A percentile compares a stretch with the other conserved stretches of the same genome.
Evolutionary conservation across 2,113 vertebrate species (phyloP).

Genomic region (Rafetus swinhoei): DNA sequence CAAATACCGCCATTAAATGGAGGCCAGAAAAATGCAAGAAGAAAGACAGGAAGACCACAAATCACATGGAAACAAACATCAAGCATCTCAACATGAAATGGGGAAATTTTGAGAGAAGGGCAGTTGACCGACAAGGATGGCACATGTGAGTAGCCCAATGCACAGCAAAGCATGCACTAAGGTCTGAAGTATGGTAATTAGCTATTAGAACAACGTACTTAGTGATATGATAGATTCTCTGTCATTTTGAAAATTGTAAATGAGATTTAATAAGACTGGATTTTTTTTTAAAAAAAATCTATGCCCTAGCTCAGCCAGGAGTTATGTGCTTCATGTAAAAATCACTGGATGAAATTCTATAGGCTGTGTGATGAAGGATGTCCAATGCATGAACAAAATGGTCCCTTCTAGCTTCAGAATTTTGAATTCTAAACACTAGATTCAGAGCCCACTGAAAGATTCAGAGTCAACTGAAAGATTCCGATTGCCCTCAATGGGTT

Average conservation of each 20-base stretch:
- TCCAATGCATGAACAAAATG: neutral
- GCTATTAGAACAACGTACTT: neutral
- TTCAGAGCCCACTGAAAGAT: neutral
- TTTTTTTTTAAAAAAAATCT: neutral
- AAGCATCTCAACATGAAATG: too few species aligned
- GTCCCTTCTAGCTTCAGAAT: neutral
- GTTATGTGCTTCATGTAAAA: neutral
- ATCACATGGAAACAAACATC: too few species aligned
- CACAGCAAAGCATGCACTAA: too few species aligned
- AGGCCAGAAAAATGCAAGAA: too few species aligned
- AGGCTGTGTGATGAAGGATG: neutral
- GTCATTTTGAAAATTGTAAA: neutral
- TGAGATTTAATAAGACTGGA: neutral
- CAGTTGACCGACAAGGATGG: too few species aligned
- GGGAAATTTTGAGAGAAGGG: too few species aligned
- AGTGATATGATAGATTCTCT: neutral
- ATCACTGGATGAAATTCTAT: neutral
- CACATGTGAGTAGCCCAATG: too few species aligned
- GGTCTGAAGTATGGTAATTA: neutral
- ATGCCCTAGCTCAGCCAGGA: neutral
- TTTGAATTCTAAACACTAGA: neutral
- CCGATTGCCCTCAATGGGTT: neutral
- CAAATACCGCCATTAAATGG: too few species aligned
- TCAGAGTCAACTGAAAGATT: neutral
- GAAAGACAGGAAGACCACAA: too few species aligned